A percentile compares a stretch with the other conserved stretches of the same genome.
Evolutionary conservation across 2,113 vertebrate species (phyloP).

Genomic region (Arenaria interpres): DNA sequence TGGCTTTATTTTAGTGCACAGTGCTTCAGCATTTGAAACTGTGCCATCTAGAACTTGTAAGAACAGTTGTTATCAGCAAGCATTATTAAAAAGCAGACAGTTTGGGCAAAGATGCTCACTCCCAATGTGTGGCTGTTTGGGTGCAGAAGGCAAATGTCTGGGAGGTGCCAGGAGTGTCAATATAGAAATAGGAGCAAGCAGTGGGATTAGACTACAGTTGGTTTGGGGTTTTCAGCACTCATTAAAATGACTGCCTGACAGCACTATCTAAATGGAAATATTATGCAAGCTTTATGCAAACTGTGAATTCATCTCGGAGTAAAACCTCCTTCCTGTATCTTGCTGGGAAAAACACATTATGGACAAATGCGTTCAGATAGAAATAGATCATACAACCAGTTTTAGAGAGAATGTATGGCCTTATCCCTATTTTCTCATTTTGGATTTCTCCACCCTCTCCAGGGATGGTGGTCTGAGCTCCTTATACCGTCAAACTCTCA

Average conservation of each 20-base stretch:
- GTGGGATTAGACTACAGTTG: neutral
- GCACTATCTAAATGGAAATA: neutral
- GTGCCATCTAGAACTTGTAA: neutral
- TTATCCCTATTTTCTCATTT: neutral
- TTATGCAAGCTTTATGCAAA: neutral
- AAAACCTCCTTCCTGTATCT: neutral
- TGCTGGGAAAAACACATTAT: neutral
- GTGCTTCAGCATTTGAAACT: neutral
- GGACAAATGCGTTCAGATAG: neutral
- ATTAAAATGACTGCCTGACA: conserved; percentile 14
- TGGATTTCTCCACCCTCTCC: neutral
- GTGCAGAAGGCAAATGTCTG: neutral
- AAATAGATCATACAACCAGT: neutral
- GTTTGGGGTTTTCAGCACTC: neutral
- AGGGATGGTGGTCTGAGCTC: neutral
- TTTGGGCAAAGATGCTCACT: neutral
- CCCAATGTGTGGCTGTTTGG: neutral
- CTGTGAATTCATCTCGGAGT: neutral
- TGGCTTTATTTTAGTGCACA: neutral
- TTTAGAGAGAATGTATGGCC: neutral
- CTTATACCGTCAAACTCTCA: neutral
- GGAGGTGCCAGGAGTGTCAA: neutral
- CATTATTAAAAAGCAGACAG: neutral
- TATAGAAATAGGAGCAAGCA: neutral
- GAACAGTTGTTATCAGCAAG: neutral